A percentile compares a stretch with the other conserved stretches of the same genome.
phyloP scores from a whole-genome alignment of 2,113 vertebrate genomes.

The Opisthocomus hoazin region DNA sequence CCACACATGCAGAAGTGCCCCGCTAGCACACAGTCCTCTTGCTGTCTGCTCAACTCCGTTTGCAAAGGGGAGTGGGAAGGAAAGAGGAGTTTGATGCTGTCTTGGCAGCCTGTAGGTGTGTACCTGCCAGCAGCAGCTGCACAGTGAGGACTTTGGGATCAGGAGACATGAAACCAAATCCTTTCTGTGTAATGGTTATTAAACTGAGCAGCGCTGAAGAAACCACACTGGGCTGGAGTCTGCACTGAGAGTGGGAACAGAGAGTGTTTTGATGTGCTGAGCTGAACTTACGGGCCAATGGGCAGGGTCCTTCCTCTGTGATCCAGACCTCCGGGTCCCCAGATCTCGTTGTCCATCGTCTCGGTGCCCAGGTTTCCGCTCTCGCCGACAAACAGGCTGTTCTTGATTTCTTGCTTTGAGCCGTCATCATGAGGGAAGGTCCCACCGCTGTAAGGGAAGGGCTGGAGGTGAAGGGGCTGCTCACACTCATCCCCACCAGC shows the following conservation, averaged over 20 bases:
- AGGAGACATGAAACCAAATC: not conserved
- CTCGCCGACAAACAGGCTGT: constrained; percentile 95
- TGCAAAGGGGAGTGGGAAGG: not conserved
- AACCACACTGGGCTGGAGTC: not conserved
- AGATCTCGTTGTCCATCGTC: constrained; percentile 75
- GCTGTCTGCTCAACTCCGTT: not conserved
- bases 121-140: constrained; percentile 28
- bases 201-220: not conserved
- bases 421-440: constrained; percentile 96
- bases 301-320: constrained; percentile 85
- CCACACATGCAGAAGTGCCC: not conserved
- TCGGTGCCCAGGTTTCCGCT: constrained; percentile 88
- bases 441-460: constrained; percentile 79
- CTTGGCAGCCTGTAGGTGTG: not conserved
- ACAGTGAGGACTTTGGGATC: not conserved
- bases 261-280: not conserved
- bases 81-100: not conserved
- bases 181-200: not conserved
- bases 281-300: constrained; percentile 83
- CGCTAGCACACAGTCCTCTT: not conserved
- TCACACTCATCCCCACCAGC: not conserved
- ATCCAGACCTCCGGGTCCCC: constrained; percentile 88
- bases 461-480: not conserved
- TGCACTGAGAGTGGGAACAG: not conserved
- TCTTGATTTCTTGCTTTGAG: constrained; percentile 92